A percentile compares a stretch with the other conserved stretches of the same genome.
Evolutionary conservation across 2,113 vertebrate genomes (phyloP).

Genomic region (Hemibagrus wyckioides): DNA sequence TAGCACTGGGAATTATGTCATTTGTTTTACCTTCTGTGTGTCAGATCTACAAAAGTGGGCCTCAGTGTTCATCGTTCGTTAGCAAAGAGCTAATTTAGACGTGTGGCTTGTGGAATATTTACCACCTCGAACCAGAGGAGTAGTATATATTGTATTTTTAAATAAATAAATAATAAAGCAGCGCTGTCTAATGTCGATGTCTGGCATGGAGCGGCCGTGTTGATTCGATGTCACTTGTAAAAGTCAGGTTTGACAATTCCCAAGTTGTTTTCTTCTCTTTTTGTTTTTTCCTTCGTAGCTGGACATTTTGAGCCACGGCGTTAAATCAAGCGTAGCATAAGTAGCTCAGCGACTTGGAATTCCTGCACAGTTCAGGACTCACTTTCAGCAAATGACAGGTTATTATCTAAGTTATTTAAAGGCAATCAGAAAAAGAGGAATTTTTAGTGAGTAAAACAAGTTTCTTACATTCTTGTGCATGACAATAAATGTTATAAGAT

Average conservation of each 20-base stretch:
- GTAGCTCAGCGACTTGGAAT: not conserved
- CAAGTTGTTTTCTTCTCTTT: not conserved
- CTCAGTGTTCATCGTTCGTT: not conserved
- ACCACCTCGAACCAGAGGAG: not conserved
- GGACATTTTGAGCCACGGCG: not conserved
- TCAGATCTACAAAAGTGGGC: not conserved
- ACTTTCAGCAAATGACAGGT: not conserved
- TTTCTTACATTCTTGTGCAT: too few species aligned
- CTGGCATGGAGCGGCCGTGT: not conserved
- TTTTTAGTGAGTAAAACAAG: too few species aligned
- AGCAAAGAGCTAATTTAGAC: not conserved
- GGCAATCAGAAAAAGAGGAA: too few species aligned
- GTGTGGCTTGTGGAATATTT: not conserved
- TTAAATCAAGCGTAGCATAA: not conserved
- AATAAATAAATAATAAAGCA: not conserved
- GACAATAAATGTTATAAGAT: too few species aligned
- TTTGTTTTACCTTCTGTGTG: not conserved
- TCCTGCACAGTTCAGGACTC: conserved; percentile 9
- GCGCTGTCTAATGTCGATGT: not conserved
- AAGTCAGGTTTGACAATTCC: not conserved
- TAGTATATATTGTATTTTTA: not conserved
- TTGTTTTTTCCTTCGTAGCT: not conserved
- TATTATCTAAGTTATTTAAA: not conserved
- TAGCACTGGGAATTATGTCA: not conserved
- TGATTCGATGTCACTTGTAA: not conserved